phyloP scores from a whole-genome alignment of 2,797 vertebrate genomes.

The Myotis daubentonii region DNA sequence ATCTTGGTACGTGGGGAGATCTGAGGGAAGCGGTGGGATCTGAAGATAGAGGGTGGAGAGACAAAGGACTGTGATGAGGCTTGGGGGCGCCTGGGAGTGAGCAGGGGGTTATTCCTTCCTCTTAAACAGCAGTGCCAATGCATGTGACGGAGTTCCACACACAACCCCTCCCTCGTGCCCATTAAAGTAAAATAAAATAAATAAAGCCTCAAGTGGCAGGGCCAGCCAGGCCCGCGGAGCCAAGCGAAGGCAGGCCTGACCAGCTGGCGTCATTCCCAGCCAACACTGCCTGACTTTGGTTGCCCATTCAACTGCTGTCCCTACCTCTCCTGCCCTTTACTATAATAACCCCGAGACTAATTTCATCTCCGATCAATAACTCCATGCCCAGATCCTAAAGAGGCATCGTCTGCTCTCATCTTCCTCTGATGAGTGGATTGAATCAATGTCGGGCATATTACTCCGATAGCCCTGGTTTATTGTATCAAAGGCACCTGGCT shows the following conservation, averaged over 20 bases:
- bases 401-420: conserved; percentile 38
- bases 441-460: conserved; percentile 44
- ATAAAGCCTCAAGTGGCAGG: background rate
- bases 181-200: background rate
- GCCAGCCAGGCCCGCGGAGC: background rate
- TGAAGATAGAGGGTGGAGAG: background rate
- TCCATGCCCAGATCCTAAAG: conserved; percentile 56
- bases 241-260: background rate
- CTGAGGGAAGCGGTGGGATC: background rate
- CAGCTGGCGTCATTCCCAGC: background rate
- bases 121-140: background rate
- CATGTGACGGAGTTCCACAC: background rate
- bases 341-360: conserved; percentile 22
- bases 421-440: conserved; percentile 54
- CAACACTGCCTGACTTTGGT: background rate
- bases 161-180: background rate
- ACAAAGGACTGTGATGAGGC: background rate
- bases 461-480: conserved; percentile 13
- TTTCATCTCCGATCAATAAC: conserved; percentile 55
- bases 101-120: background rate
- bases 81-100: background rate
- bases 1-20: background rate
- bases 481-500: conserved; percentile 52
- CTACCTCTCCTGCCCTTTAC: background rate
- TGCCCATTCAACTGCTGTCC: background rate